Evolutionary conservation across 2,797 vertebrate species (phyloP).

Genomic region (Sebastes baramenuke): DNA sequence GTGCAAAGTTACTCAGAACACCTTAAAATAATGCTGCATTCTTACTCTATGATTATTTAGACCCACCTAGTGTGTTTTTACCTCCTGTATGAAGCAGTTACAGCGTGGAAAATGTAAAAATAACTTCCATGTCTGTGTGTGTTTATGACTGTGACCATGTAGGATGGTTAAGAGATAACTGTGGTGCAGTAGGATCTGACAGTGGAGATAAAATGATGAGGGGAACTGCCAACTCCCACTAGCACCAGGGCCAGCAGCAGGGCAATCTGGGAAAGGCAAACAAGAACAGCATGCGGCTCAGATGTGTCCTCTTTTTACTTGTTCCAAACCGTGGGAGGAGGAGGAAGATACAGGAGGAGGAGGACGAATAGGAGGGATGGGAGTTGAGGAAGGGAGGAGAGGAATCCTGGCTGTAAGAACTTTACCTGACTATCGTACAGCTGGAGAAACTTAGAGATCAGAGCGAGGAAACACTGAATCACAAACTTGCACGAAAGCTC

Average conservation of each 20-base stretch:
- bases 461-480: conserved; percentile 11
- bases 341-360: conserved; percentile 9
- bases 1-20: neutral
- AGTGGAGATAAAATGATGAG: conserved; percentile 19
- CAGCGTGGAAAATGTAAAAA: neutral
- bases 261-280: conserved; percentile 60
- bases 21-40: neutral
- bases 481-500: neutral
- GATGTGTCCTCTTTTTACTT: conserved; percentile 47
- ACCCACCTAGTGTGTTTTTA: neutral
- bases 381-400: conserved; percentile 13
- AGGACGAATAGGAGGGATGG: conserved; percentile 23
- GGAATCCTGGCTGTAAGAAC: conserved; percentile 18
- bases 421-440: conserved; percentile 43
- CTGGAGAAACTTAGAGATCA: conserved; percentile 55
- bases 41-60: neutral
- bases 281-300: conserved; percentile 57
- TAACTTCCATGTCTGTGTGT: neutral
- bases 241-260: conserved; percentile 52
- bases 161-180: conserved; percentile 9
- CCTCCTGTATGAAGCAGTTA: neutral
- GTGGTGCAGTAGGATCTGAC: conserved; percentile 21
- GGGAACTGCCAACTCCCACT: conserved; percentile 30
- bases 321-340: conserved; percentile 39
- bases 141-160: neutral